Evolutionary conservation across 2,888 invertebrate species (phyloP), one percentile per base, ranked within the genome.

Genomic region (Melipona bicolor): DNA sequence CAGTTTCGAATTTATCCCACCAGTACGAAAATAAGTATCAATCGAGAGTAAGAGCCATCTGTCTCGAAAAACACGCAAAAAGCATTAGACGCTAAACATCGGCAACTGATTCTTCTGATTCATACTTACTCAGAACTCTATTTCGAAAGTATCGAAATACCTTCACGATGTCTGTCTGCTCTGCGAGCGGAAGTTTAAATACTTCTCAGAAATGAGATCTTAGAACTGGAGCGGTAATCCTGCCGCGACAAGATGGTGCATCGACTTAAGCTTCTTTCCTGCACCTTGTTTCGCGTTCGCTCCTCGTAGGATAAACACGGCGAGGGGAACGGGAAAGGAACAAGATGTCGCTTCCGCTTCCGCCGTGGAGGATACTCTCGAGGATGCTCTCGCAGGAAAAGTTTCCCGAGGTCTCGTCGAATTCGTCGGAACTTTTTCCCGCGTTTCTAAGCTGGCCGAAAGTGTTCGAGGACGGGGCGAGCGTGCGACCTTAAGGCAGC

Each of bases 401-500:
- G 71, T 86, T 89, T 69, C 69, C 24, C 72, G 70, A 74, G 71
- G 9, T 43, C 43, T 43, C 73, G 77, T 71, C 32, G 73, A 71
- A 71, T 61, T 64, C 11, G 49, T n/a, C 24, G 43, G 54, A 77
- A 89, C 54, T 79, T 87, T 68, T 77, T 61, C n/a, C 76, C 75
- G 69, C 43, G 36, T 36, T 70, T 69, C 75, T 71, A 69, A 70
- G 71, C 64, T 68, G 49, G 56, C 17, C 69, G 77, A 27, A 80
- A 69, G 62, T 36, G 62, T 36, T 43, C 43, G 9, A 43, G 43
- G 32, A 32, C 32, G 4, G 43, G 43, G 59, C 77, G 27, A 50
- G 68, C 13, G 24, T n/a, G 62, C 50, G 77, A 68, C 80, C 74
- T 83, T 87, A 82, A 73, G 74, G 80, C 73, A 67, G 79, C 13